Evolutionary conservation across 2,113 vertebrate genomes (phyloP).

Genomic region (Pyxicephalus adspersus): DNA sequence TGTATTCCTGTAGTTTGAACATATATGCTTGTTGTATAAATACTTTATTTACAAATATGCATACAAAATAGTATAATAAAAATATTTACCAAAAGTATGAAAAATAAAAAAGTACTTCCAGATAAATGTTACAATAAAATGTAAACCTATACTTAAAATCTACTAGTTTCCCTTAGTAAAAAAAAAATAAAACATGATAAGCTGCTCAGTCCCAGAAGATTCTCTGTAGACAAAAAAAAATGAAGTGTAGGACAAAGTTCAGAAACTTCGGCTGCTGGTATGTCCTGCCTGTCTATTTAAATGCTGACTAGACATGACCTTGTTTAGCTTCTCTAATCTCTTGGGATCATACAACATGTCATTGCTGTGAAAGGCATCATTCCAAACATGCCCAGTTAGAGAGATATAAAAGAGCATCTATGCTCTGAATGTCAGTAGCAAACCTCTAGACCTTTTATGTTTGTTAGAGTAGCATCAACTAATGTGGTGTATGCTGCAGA

Average conservation of each 20-base stretch:
- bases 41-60: no score
- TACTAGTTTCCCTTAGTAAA: no score
- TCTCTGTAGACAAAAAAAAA: slow-evolving; percentile 3
- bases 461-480: background rate
- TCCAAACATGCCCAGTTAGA: slow-evolving; percentile 10
- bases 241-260: slow-evolving; percentile 31
- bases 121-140: no score
- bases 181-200: no score
- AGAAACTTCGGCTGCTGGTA: background rate
- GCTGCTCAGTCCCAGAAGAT: background rate
- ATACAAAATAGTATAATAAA: no score
- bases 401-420: background rate
- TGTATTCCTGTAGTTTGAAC: no score
- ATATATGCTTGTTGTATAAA: no score
- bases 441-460: background rate
- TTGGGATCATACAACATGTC: slow-evolving; percentile 41
- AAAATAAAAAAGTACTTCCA: no score
- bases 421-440: background rate
- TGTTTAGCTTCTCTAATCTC: slow-evolving; percentile 50
- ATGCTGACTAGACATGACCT: slow-evolving; percentile 53
- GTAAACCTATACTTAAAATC: no score
- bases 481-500: no score
- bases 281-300: slow-evolving; percentile 29
- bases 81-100: no score
- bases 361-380: slow-evolving; percentile 33